These are phyloP conservation scores for Patella depressa DNA, from an alignment of 2,888 invertebrate genomes.

Conservation along the genomic window DNA sequence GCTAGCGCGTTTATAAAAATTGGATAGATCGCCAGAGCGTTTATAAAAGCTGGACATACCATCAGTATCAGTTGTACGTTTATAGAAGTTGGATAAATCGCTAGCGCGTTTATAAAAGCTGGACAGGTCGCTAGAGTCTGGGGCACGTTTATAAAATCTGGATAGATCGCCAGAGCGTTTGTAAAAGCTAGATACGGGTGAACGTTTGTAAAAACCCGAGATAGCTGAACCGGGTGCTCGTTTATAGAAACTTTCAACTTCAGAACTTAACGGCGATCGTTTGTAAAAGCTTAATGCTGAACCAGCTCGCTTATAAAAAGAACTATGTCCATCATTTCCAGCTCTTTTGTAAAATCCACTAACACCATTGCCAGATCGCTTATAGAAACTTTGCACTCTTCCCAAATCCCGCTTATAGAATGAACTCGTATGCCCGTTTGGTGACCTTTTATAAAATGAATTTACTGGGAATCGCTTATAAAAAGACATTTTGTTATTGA, in stretches of 20 bases:
- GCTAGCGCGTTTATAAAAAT: neutral
- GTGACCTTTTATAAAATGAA: conserved; percentile 24
- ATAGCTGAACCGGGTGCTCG: neutral
- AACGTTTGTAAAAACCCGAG: conserved; percentile 19
- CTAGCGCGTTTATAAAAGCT: conserved; percentile 24
- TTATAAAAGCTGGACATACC: conserved; percentile 23
- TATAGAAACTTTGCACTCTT: conserved; percentile 19
- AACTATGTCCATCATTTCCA: conserved; percentile 7
- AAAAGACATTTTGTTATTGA: conserved; percentile 4
- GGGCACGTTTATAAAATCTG: conserved; percentile 26
- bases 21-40: neutral
- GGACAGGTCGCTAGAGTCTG: neutral
- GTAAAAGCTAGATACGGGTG: conserved; percentile 16
- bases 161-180: conserved; percentile 21
- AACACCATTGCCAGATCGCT: conserved; percentile 1
- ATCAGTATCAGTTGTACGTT: conserved; percentile 3
- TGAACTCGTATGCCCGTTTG: conserved; percentile 6
- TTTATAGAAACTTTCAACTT: conserved; percentile 17
- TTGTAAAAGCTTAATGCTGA: conserved; percentile 26
- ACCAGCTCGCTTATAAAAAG: conserved; percentile 22
- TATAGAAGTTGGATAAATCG: conserved; percentile 19
- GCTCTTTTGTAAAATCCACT: conserved; percentile 23
- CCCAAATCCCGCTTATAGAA: conserved; percentile 21
- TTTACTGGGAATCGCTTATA: conserved; percentile 3
- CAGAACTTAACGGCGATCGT: neutral